Evolutionary conservation across 2,888 invertebrate genomes (phyloP).

Genomic region (Parascotia fuliginaria): DNA sequence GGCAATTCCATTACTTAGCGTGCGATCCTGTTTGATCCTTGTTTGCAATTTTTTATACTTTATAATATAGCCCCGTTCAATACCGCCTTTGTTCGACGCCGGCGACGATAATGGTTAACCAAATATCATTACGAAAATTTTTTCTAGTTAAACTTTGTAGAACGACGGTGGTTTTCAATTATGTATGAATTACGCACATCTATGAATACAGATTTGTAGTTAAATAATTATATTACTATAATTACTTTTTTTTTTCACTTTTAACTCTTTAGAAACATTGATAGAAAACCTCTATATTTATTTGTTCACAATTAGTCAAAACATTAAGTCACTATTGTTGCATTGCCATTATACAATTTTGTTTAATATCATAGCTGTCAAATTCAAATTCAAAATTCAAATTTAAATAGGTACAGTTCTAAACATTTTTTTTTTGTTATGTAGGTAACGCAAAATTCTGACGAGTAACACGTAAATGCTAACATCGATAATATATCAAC

Average conservation of each 20-base stretch:
- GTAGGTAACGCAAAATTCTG: too few relatives aligned
- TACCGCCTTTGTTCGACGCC: constrained; percentile 38
- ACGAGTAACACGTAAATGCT: too few relatives aligned
- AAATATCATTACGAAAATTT: constrained; percentile 47
- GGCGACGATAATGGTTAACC: constrained; percentile 34
- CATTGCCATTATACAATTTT: too few relatives aligned
- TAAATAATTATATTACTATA: constrained; percentile 2
- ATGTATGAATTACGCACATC: constrained; percentile 8
- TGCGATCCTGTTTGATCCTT: constrained; percentile 49
- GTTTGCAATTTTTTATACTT: constrained; percentile 61
- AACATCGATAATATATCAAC: too few relatives aligned
- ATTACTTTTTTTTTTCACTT: constrained; percentile 14
- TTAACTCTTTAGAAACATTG: background rate
- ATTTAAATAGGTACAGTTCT: too few relatives aligned
- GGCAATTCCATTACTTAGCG: constrained; percentile 34
- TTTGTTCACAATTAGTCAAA: background rate
- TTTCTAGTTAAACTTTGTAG: constrained; percentile 38
- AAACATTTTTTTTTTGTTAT: too few relatives aligned
- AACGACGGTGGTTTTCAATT: constrained; percentile 17
- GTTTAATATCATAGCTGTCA: too few relatives aligned
- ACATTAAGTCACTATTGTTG: background rate
- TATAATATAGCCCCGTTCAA: constrained; percentile 37
- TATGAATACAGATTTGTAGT: constrained; percentile 13
- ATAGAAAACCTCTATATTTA: background rate
- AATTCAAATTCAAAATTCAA: too few relatives aligned